Evolutionary conservation across 2,888 invertebrate genomes (phyloP).

Genomic region (Diplolepis rosae): DNA sequence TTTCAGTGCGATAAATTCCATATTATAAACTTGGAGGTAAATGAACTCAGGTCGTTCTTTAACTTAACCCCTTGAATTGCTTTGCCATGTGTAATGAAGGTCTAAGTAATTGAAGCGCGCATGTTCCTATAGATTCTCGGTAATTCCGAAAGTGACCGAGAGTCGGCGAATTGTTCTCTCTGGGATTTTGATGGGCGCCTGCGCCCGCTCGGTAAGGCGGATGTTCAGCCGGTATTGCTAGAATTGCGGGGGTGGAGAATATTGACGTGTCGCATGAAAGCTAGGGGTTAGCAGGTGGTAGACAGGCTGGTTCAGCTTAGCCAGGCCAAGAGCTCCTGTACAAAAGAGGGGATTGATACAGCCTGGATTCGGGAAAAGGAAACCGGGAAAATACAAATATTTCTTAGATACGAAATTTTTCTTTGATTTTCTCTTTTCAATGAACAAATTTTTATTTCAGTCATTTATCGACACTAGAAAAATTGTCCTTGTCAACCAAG

Average conservation of each 20-base stretch:
- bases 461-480: background rate
- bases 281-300: constrained; percentile 64
- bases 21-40: background rate
- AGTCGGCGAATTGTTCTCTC: background rate
- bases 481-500: too few relatives aligned
- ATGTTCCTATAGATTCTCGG: background rate
- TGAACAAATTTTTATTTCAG: background rate
- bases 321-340: constrained; percentile 60
- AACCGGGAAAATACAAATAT: background rate
- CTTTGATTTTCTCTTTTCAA: background rate
- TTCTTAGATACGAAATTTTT: background rate
- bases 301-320: constrained; percentile 51
- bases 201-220: constrained; percentile 25
- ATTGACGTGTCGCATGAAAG: constrained; percentile 66
- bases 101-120: constrained; percentile 11
- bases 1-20: background rate
- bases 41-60: background rate
- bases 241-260: constrained; percentile 56
- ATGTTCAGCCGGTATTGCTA: constrained; percentile 11
- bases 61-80: background rate
- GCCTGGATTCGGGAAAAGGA: background rate
- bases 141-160: background rate
- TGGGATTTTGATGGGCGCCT: constrained; percentile 30
- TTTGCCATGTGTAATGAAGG: background rate
- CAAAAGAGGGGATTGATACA: constrained; percentile 5